These are phyloP conservation scores for Magallana ariakensis DNA, from an alignment of 1,140 invertebrate species.

Conservation along the genomic window DNA sequence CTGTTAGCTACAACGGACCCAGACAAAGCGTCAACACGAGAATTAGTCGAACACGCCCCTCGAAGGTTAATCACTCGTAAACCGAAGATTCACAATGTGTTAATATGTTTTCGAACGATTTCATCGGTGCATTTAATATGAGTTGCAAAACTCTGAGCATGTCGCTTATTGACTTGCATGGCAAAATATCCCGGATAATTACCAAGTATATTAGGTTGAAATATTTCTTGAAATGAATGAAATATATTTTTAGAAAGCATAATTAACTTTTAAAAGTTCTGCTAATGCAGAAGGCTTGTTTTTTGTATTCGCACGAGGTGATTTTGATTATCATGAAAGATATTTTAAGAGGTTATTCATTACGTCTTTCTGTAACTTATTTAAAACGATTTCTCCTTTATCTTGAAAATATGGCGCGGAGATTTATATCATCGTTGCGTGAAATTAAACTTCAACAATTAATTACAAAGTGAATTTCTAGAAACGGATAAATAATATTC, in stretches of 20 bases:
- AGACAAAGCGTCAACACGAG: slow-evolving; percentile 28
- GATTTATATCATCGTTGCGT: too few species aligned
- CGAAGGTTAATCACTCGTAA: slow-evolving; percentile 34
- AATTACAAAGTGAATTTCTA: too few species aligned
- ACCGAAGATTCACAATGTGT: slow-evolving; percentile 24
- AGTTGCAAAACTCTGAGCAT: slow-evolving; percentile 13
- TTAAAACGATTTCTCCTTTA: neutral
- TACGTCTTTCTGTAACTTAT: neutral
- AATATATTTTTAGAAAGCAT: slow-evolving; percentile 22
- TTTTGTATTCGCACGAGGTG: neutral
- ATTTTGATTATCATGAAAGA: slow-evolving; percentile 23
- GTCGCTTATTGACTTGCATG: neutral
- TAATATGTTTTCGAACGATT: slow-evolving; percentile 33
- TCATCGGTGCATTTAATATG: slow-evolving; percentile 12
- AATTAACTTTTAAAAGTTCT: slow-evolving; percentile 12
- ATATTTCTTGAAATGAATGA: slow-evolving; percentile 24
- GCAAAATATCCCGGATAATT: neutral
- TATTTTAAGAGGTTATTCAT: neutral
- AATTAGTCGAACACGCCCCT: slow-evolving; percentile 32
- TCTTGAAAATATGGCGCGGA: too few species aligned
- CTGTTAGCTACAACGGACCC: slow-evolving; percentile 29
- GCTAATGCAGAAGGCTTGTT: slow-evolving; percentile 26
- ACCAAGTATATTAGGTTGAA: neutral
- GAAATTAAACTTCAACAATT: too few species aligned
- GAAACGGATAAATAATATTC: too few species aligned